phyloP scores from a whole-genome alignment of 2,888 invertebrate species.

The Pristionchus arcanus region DNA sequence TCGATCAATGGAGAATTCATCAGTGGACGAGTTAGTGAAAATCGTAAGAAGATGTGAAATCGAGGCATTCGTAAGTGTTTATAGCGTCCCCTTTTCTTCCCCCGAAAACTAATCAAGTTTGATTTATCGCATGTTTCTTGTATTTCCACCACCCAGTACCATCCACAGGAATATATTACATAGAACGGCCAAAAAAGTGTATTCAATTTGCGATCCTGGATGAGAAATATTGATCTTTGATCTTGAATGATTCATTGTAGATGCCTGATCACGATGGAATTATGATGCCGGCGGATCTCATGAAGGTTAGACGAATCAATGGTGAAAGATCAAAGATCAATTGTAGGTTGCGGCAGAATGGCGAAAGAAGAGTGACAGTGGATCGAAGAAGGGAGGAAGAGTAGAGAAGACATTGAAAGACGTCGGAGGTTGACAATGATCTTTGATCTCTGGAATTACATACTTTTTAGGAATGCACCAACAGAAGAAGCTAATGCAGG shows the following conservation, averaged over 20 bases:
- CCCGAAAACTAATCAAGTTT: no score
- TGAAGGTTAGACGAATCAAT: not conserved
- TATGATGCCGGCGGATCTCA: slow-evolving; percentile 24
- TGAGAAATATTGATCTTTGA: not conserved
- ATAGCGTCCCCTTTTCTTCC: not conserved
- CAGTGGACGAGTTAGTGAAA: slow-evolving; percentile 27
- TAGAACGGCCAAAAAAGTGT: not conserved
- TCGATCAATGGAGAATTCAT: slow-evolving; percentile 40
- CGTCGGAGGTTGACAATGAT: slow-evolving; percentile 33
- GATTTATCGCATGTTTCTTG: no score
- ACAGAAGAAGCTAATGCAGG: slow-evolving; percentile 69
- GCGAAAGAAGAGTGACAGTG: slow-evolving; percentile 21
- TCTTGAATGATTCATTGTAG: not conserved
- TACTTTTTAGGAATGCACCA: slow-evolving; percentile 65
- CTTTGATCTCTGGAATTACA: slow-evolving; percentile 12
- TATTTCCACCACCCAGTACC: no score
- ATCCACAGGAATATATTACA: no score
- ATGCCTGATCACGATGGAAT: slow-evolving; percentile 52
- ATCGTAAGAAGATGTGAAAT: slow-evolving; percentile 37
- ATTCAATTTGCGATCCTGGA: not conserved
- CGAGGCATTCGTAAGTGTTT: slow-evolving; percentile 41
- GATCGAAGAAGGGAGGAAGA: slow-evolving; percentile 33
- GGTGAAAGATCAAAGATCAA: slow-evolving; percentile 18
- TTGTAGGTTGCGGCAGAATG: slow-evolving; percentile 30
- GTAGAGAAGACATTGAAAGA: slow-evolving; percentile 40